Base-by-base conservation (phyloP, 2,113 vertebrate genomes). In the Sinocyclocheilus rhinocerous region DNA sequence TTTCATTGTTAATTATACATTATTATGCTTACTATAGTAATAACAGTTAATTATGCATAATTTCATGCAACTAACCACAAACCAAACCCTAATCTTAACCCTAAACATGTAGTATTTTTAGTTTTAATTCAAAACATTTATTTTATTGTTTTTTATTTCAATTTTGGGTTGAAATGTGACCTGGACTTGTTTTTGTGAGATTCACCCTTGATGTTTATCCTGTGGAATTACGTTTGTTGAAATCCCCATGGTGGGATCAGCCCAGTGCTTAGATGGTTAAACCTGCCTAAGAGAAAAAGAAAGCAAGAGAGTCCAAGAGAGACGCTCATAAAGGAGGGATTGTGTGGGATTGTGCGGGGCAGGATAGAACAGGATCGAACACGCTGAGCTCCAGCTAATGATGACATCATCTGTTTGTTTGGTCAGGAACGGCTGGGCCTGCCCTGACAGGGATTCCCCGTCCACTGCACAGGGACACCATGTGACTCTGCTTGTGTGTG, bases 371-470 rank as follows among this genome's bases (percentile, higher is more conserved):
- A 75, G 67, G 52, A 72, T 24, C 70, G 77, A 22, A 16, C 22
- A 67, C 73, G 48, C 70, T 29, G 57, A 61, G 85, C 80, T 52
- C 24, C 36, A 20, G 80, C 79, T 83, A 15, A 26, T 61, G 36
- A 20, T 86, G 81, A 78, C 84, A 79, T n/a, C 88, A 84, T 87
- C 59, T 88, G 85, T 87, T 87, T 89, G 89, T 89, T 89, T 86
- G 48, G 86, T 85, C 76, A 81, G 82, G 69, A 85, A 76, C 75
- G 36, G 88, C 86, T 85, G 75, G 63, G 79, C 82, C 73, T 87
- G 89, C 81, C 87, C 87, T 91, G 89, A 92, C 92, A 93, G 93
- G 93, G 94, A 94, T 94, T 94, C 91, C 93, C 94, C 93, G 91
- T 57, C 22, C n/a, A 20, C 63, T 69, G 45, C 63, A 13, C 61